phyloP scores from a whole-genome alignment of 37 sponge, comb jelly and placozoan species.

The Oopsacas minuta region DNA sequence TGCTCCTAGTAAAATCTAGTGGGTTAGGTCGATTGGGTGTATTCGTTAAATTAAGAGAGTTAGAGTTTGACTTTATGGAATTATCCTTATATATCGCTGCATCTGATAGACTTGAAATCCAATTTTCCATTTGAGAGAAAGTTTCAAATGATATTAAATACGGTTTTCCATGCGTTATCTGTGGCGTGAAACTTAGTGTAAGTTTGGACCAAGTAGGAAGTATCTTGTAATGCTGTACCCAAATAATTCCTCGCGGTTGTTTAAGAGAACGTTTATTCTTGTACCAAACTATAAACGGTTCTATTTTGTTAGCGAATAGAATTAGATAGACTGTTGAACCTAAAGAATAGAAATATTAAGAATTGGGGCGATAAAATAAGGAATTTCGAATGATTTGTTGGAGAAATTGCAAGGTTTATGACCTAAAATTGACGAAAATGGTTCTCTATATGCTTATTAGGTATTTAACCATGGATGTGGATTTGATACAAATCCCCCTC shows the following conservation, averaged over 20 bases:
- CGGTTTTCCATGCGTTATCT: neutral
- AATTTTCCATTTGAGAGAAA: neutral
- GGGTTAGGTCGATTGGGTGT: constrained; percentile 11
- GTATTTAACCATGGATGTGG: too few relatives aligned
- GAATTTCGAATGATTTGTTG: too few relatives aligned
- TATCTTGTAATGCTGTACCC: neutral
- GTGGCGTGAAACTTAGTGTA: constrained; percentile 7
- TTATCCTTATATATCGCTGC: neutral
- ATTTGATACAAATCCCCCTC: too few relatives aligned
- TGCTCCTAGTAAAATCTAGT: neutral
- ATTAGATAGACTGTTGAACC: neutral
- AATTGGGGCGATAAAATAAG: too few relatives aligned
- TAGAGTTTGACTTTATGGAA: neutral
- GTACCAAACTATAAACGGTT: constrained; percentile 5
- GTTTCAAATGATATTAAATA: neutral
- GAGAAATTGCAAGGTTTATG: too few relatives aligned
- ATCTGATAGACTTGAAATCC: neutral
- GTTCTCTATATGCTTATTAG: too few relatives aligned
- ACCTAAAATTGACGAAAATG: too few relatives aligned
- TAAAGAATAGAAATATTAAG: neutral
- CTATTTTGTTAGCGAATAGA: neutral
- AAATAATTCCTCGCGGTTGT: neutral
- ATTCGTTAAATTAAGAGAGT: neutral
- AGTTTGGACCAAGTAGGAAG: neutral
- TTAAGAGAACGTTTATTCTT: neutral